A percentile compares a stretch with the other conserved stretches of the same genome.
Conservation (phyloP, 2,797 vertebrate genomes). For the Balearica regulorum region DNA sequence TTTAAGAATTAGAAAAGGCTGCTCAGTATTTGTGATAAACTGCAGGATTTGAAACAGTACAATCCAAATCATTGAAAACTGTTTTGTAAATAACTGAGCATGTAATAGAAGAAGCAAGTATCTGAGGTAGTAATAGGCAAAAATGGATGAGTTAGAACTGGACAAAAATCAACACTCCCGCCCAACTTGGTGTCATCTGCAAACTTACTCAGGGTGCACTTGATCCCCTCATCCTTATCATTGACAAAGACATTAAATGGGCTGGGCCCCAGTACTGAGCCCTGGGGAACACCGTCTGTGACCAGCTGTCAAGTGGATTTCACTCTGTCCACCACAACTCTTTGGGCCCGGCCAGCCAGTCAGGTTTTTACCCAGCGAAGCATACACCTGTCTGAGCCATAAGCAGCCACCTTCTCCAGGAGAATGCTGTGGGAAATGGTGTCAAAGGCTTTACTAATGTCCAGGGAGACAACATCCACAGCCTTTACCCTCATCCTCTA, state of each 20-base stretch:
- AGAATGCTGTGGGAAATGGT: not conserved
- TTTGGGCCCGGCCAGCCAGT: not conserved
- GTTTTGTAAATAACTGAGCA: not conserved
- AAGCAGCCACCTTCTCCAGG: not conserved
- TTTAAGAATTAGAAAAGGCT: not conserved
- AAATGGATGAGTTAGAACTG: not conserved
- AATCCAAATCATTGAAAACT: not conserved
- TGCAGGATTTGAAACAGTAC: not conserved
- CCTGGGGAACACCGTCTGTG: not conserved
- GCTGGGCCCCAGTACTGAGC: accelerated
- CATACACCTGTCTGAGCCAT: not conserved
- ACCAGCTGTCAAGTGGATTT: not conserved
- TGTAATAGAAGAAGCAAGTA: not conserved
- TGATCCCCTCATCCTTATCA: not conserved
- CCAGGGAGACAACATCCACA: not conserved
- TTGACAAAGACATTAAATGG: not conserved
- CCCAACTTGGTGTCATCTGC: not conserved
- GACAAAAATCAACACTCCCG: not conserved
- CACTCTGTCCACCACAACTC: too few relatives aligned
- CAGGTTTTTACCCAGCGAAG: not conserved
- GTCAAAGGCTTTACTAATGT: not conserved
- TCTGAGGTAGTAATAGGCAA: not conserved
- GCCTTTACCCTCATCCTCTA: not conserved
- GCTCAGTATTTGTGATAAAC: not conserved
- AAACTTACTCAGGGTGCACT: not conserved